Base-by-base conservation (phyloP, 1,140 invertebrate species). In the Drosophila rhopaloa region DNA sequence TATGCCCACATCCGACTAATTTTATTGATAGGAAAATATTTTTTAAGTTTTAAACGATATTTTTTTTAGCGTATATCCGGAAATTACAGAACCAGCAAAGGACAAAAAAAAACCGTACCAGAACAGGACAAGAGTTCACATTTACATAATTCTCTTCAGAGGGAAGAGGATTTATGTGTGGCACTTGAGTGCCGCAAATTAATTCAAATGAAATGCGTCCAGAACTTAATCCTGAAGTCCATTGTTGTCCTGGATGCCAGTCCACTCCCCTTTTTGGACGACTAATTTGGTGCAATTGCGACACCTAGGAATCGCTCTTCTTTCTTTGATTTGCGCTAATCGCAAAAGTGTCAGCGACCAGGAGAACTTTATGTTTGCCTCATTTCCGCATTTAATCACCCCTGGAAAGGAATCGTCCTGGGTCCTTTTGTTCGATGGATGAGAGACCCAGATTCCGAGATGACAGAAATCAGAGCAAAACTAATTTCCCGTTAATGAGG, bases 401-500 rank as follows among this genome's bases (percentile, higher is more conserved):
- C 70, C 65, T 48, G 44, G 46, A 46, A 16, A 50, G 24, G 51
- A 47, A 16, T 19, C 37, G 24, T 27, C 50, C 57, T 16, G 14
- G 7, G 46, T 44, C 53, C 67, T 27, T 76, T 82, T 82, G 83
- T 82, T 83, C 51, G 16, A n/a, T 58, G 35, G 35, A 38, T 9
- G 38, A 48, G 37, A 62, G 76, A 76, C 71, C 63, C 70, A 81
- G 65, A 47, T 66, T 5, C 46, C 24, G 40, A 73, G 59, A 59
- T 50, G 68, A 38, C 76, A 84, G 65, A 76, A 88, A 88, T 89
- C 83, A 78, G 67, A 79, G 76, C 67, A 73, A 84, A 88, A 88
- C 83, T 89, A 88, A 88, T 88, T 88, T 88, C 89, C 78, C 84
- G 70, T 91, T 91, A 91, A 91, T 91, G 89, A 91, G 89, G 89